These are phyloP conservation scores for Chionis minor DNA, from an alignment of 2,113 vertebrate genomes.

Conservation along the genomic window DNA sequence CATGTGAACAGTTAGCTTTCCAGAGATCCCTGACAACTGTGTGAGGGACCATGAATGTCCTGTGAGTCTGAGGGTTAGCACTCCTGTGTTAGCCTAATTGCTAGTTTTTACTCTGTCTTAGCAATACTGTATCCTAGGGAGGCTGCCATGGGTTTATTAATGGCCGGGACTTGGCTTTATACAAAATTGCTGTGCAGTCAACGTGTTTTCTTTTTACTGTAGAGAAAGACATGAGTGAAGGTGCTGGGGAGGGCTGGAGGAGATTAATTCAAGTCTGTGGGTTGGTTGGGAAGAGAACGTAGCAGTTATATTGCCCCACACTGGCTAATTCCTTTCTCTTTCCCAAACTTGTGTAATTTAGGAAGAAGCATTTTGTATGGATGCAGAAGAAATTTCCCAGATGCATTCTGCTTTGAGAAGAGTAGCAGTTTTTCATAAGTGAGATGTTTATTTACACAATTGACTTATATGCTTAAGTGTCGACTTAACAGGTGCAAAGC, in stretches of 20 bases:
- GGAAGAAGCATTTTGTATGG: slow-evolving; percentile 71
- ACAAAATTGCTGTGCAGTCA: background rate
- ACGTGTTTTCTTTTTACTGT: background rate
- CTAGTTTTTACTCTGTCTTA: background rate
- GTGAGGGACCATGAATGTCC: background rate
- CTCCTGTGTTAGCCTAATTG: background rate
- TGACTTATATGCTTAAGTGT: background rate
- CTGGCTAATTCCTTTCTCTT: slow-evolving; percentile 39
- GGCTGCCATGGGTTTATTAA: background rate
- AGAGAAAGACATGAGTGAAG: background rate
- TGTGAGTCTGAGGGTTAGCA: background rate
- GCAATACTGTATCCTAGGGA: background rate
- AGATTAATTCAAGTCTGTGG: background rate
- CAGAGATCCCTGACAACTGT: slow-evolving; percentile 14
- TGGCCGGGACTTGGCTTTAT: background rate
- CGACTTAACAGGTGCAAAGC: background rate
- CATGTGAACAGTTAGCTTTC: slow-evolving; percentile 27
- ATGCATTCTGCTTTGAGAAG: slow-evolving; percentile 78
- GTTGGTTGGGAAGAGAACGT: background rate
- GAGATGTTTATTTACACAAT: slow-evolving; percentile 56
- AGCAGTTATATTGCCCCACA: background rate
- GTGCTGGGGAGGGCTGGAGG: background rate
- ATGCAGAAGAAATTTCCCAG: slow-evolving; percentile 60
- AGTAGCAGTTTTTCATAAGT: slow-evolving; percentile 87
- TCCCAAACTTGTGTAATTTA: slow-evolving; percentile 53